Conservation (phyloP, 2,888 invertebrate genomes). For the Drosophila macrospina region DNA sequence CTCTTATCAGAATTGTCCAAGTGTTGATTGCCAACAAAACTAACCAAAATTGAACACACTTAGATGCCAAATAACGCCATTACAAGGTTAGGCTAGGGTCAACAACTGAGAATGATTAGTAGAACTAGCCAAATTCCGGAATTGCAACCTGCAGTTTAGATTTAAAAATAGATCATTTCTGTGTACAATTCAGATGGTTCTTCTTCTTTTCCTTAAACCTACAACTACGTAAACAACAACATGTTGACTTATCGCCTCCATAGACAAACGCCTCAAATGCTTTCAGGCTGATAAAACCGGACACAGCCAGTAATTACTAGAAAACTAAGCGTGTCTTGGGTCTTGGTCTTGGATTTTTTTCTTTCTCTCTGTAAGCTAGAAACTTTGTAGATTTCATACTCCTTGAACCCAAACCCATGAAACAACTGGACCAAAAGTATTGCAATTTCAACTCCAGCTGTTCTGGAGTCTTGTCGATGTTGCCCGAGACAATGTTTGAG, state of each 20-base stretch:
- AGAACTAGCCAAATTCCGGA: background rate
- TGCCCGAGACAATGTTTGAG: constrained; percentile 12
- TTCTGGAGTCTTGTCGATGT: constrained; percentile 22
- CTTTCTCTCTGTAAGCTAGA: background rate
- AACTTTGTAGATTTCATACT: background rate
- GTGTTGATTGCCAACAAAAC: constrained; percentile 1
- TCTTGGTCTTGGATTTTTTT: background rate
- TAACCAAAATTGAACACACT: constrained; percentile 22
- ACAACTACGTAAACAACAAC: constrained; percentile 32
- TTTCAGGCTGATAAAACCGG: constrained; percentile 69
- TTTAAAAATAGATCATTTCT: constrained; percentile 42
- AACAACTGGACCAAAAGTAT: background rate
- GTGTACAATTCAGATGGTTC: constrained; percentile 40
- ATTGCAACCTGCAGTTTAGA: constrained; percentile 25
- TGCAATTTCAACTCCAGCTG: background rate
- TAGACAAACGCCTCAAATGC: constrained; percentile 41
- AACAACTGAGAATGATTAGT: constrained; percentile 5
- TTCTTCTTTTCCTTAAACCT: constrained; percentile 31
- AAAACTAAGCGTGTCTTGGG: constrained; percentile 44
- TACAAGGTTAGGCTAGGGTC: constrained; percentile 65
- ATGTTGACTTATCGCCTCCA: constrained; percentile 59
- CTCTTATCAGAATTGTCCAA: constrained; percentile 48
- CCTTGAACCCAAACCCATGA: constrained; percentile 12
- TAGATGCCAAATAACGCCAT: constrained; percentile 53
- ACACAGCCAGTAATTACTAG: constrained; percentile 54